A percentile compares a stretch with the other conserved stretches of the same genome.
Conservation (phyloP, 2,113 vertebrate species). For the Camelus bactrianus region DNA sequence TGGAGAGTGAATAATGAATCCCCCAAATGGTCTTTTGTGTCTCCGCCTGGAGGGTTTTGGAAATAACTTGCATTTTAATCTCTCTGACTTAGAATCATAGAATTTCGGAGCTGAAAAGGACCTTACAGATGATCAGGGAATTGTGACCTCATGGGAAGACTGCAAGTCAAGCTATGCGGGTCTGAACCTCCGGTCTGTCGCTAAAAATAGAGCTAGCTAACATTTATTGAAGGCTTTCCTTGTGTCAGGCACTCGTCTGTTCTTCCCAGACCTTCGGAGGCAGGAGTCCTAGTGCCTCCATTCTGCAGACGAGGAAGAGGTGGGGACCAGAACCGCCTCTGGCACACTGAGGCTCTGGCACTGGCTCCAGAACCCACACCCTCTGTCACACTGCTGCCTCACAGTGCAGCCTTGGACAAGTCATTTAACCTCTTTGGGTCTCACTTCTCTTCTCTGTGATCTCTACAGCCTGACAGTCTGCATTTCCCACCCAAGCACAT, state of each 20-base stretch:
- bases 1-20: constrained; percentile 67
- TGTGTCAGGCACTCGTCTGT: background rate
- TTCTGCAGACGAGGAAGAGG: background rate
- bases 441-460: constrained; percentile 27
- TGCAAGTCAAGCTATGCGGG: background rate
- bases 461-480: background rate
- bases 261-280: background rate
- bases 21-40: constrained; percentile 60
- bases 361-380: background rate
- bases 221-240: background rate
- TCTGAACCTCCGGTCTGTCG: background rate
- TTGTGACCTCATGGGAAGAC: background rate
- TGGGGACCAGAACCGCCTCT: background rate
- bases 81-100: constrained; percentile 53
- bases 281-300: background rate
- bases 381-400: background rate
- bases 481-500: background rate
- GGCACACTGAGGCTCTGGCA: background rate
- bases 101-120: constrained; percentile 13
- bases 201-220: background rate
- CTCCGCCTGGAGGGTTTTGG: constrained; percentile 70
- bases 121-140: background rate
- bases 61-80: constrained; percentile 73
- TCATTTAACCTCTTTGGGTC: background rate
- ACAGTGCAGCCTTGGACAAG: background rate